Conservation (phyloP, 1,140 invertebrate species). For the Megalopta genalis region DNA sequence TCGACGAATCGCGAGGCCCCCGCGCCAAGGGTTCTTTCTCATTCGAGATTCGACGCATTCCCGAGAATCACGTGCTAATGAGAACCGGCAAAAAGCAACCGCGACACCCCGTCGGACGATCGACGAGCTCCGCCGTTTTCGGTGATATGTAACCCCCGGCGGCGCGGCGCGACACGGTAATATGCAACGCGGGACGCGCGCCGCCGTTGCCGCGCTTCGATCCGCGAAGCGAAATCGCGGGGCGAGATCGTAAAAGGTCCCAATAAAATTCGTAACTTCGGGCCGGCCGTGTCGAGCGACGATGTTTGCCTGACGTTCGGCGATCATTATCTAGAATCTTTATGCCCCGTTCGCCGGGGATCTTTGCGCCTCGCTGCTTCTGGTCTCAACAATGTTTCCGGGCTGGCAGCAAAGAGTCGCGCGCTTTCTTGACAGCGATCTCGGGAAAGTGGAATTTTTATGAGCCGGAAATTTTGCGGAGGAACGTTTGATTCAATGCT, state of each 20-base stretch:
- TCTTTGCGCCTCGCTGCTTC: neutral
- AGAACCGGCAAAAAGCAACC: neutral
- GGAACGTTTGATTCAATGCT: too few species aligned
- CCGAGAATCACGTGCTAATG: conserved; percentile 8
- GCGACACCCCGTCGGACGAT: neutral
- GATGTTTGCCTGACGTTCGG: neutral
- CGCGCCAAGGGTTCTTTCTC: conserved; percentile 18
- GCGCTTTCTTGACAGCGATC: neutral
- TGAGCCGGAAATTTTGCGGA: neutral
- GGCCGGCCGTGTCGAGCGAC: neutral
- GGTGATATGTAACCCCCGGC: neutral
- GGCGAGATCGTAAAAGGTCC: conserved; percentile 4
- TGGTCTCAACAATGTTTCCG: neutral
- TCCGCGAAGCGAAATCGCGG: neutral
- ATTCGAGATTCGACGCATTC: neutral
- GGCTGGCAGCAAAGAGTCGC: neutral
- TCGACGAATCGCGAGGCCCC: conserved; percentile 54
- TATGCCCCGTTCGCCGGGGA: neutral
- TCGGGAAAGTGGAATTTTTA: neutral
- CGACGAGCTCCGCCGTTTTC: neutral
- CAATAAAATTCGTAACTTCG: conserved; percentile 16
- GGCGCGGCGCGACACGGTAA: too few species aligned
- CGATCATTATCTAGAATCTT: conserved; percentile 14
- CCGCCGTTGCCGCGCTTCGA: neutral
- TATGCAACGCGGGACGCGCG: too few species aligned